These are phyloP conservation scores for Styela plicata DNA, from an alignment of 23 tunicate genomes.

Conservation along the genomic window DNA sequence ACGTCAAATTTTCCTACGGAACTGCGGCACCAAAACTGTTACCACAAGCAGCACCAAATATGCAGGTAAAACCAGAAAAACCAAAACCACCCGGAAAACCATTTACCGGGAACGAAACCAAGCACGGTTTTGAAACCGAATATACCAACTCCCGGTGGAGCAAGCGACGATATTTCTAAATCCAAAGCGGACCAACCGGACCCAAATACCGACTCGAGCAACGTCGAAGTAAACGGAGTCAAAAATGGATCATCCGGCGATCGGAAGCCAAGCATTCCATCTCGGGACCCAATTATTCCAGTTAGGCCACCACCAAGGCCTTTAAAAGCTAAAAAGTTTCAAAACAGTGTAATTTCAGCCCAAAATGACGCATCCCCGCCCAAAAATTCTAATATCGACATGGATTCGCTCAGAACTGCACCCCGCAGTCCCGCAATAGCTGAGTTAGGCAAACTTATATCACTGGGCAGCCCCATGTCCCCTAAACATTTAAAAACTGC, in stretches of 20 bases:
- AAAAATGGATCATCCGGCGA: background rate
- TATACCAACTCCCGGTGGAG: no score
- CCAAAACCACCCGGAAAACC: background rate
- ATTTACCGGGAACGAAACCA: background rate
- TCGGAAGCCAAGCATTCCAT: background rate
- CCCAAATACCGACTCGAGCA: background rate
- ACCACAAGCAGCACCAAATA: background rate
- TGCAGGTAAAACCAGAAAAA: background rate
- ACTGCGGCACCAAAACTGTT: background rate
- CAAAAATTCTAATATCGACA: background rate
- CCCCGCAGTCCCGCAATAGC: background rate
- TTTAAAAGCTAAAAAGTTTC: background rate
- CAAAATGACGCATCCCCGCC: background rate
- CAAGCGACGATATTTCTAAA: no score
- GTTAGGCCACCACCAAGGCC: background rate
- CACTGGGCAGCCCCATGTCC: background rate
- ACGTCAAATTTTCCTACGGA: no score
- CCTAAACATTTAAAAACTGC: background rate
- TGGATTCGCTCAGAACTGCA: background rate
- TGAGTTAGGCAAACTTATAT: background rate
- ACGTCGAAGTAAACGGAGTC: background rate
- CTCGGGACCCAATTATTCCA: background rate
- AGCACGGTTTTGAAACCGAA: background rate
- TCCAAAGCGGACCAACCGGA: no score
- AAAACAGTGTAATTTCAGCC: background rate